A percentile compares a stretch with the other conserved stretches of the same genome.
phyloP scores from a whole-genome alignment of 1,140 invertebrate species.

The Hesperophylax magnus region DNA sequence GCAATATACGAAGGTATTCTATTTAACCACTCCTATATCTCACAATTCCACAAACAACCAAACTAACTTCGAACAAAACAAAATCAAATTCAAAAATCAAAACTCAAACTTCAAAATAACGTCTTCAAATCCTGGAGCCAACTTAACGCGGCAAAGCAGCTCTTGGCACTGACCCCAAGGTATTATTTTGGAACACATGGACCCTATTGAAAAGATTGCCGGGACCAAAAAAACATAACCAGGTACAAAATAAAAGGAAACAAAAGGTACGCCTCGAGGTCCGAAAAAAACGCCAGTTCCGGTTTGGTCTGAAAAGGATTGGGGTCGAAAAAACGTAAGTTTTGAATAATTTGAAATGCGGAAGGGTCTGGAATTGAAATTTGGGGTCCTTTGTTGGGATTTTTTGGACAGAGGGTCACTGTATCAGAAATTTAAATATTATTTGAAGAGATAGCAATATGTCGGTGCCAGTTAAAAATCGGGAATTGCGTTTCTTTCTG shows the following conservation, averaged over 20 bases:
- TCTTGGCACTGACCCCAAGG: not conserved
- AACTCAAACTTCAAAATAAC: not conserved
- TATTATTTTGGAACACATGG: not conserved
- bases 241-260: slow-evolving; percentile 6
- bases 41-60: no score
- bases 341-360: not conserved
- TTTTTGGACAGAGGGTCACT: not conserved
- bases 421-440: not conserved
- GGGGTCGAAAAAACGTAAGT: slow-evolving; percentile 12
- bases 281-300: slow-evolving; percentile 11
- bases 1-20: no score
- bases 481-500: no score
- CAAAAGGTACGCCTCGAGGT: not conserved
- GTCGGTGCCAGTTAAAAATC: not conserved
- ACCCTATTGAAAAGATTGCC: not conserved
- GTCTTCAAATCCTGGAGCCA: not conserved
- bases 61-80: not conserved
- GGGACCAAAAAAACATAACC: not conserved
- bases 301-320: not conserved
- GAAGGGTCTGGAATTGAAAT: slow-evolving; percentile 8
- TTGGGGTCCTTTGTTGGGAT: not conserved
- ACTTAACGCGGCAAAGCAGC: not conserved
- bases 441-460: not conserved
- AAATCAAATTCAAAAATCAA: not conserved
- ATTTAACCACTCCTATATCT: no score